phyloP scores from a whole-genome alignment of 92 coral and sea anemone genomes.

The Paramuricea clavata region DNA sequence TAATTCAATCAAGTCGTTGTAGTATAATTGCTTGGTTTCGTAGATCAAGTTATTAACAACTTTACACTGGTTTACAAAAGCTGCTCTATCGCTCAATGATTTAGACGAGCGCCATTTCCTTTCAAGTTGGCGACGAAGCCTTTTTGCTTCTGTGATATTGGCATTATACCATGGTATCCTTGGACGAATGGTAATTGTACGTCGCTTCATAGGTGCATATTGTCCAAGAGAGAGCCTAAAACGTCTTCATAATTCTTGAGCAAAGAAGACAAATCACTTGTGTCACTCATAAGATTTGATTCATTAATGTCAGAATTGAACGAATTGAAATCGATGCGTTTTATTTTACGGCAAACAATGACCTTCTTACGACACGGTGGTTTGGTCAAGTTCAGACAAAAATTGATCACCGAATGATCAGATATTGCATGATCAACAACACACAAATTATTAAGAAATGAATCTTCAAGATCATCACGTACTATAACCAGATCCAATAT shows the following conservation, averaged over 20 bases:
- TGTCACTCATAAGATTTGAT: slow-evolving; percentile 11
- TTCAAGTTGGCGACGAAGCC: slow-evolving; percentile 19
- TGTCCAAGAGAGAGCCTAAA: slow-evolving; percentile 29
- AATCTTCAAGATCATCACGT: slow-evolving; percentile 43
- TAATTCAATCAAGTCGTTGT: slow-evolving; percentile 17
- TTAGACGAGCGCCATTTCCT: slow-evolving; percentile 39
- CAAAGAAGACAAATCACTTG: slow-evolving; percentile 16
- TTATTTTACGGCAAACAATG: slow-evolving; percentile 43
- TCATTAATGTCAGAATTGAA: slow-evolving; percentile 17
- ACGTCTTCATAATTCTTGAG: slow-evolving; percentile 35
- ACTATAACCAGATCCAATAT: slow-evolving; percentile 52
- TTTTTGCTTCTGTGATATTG: slow-evolving; percentile 35
- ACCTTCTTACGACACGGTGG: slow-evolving; percentile 43
- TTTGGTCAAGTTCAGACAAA: slow-evolving; percentile 51
- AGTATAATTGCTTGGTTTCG: slow-evolving; percentile 29
- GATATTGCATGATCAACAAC: slow-evolving; percentile 26
- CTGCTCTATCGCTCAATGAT: slow-evolving; percentile 16
- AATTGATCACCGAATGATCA: slow-evolving; percentile 49
- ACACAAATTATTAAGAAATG: slow-evolving; percentile 22
- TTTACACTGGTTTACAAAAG: slow-evolving; percentile 26
- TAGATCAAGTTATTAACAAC: slow-evolving; percentile 24
- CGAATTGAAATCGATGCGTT: slow-evolving; percentile 25
- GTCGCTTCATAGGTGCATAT: slow-evolving; percentile 47
- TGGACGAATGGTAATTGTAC: slow-evolving; percentile 48
- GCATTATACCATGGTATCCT: slow-evolving; percentile 62